Evolutionary conservation across 1,140 invertebrate species (phyloP).

Genomic region (Solenopsis fugax): DNA sequence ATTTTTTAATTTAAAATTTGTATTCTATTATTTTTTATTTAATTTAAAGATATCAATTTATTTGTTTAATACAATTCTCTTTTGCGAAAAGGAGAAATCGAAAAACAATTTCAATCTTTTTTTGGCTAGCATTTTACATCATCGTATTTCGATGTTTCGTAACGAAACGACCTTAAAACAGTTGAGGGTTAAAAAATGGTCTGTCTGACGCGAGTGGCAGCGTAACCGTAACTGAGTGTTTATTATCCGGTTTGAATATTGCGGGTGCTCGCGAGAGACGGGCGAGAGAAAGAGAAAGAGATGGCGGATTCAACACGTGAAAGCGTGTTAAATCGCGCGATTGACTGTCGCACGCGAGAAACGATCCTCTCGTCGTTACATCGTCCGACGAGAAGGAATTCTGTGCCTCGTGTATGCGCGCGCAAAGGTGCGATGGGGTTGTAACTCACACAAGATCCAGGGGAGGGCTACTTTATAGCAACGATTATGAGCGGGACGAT

Average conservation of each 20-base stretch:
- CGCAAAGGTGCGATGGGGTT: background rate
- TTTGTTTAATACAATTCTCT: background rate
- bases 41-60: background rate
- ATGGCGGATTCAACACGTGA: conserved; percentile 22
- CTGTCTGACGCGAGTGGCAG: background rate
- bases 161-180: conserved; percentile 33
- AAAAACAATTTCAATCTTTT: background rate
- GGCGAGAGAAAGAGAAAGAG: conserved; percentile 46
- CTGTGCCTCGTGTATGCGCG: background rate
- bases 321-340: conserved; percentile 62
- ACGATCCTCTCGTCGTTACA: conserved; percentile 35
- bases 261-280: conserved; percentile 9
- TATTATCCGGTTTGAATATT: conserved; percentile 37
- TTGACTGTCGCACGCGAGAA: conserved; percentile 53
- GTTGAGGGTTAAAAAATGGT: conserved; percentile 23
- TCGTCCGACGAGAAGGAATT: conserved; percentile 25
- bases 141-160: background rate
- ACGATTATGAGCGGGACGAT: conserved; percentile 42
- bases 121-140: background rate
- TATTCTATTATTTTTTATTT: background rate
- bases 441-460: conserved; percentile 16
- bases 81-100: background rate
- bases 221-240: conserved; percentile 42
- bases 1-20: conserved; percentile 11
- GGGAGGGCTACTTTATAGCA: conserved; percentile 30